phyloP scores from a whole-genome alignment of 2,113 vertebrate species.

The Corythornis madagascariensis region DNA sequence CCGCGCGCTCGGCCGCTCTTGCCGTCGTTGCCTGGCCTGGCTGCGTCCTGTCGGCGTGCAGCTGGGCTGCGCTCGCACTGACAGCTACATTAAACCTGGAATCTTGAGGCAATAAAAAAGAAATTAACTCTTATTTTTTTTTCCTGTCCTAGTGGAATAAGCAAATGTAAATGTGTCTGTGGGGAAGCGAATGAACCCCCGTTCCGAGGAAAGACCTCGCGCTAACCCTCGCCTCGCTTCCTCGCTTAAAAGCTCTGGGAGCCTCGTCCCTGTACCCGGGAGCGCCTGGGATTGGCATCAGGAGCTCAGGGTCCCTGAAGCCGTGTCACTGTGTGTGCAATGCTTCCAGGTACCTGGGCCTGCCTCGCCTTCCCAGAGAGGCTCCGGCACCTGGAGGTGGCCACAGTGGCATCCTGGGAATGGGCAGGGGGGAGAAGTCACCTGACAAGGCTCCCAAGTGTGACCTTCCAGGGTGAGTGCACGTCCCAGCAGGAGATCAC shows the following conservation, averaged over 20 bases:
- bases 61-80: constrained; percentile 79
- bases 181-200: constrained; percentile 75
- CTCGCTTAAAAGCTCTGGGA: constrained; percentile 51
- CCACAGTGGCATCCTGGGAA: fast-evolving
- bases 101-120: constrained; percentile 81
- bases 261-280: constrained; percentile 44
- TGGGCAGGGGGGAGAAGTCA: not conserved
- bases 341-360: constrained; percentile 43
- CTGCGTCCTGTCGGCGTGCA: constrained; percentile 76
- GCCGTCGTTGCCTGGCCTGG: not conserved
- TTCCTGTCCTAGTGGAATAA: constrained; percentile 77
- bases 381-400: not conserved
- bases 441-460: not conserved
- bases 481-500: not conserved
- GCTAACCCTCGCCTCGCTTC: constrained; percentile 62
- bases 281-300: constrained; percentile 23
- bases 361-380: not conserved
- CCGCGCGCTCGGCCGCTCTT: not conserved
- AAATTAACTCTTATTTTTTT: constrained; percentile 83
- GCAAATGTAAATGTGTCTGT: constrained; percentile 78
- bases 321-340: constrained; percentile 6
- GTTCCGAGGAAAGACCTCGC: constrained; percentile 67
- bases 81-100: constrained; percentile 84
- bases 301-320: not conserved
- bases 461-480: not conserved